phyloP scores from a whole-genome alignment of 64 coral and sea anemone species.

The Porites australiensis region DNA sequence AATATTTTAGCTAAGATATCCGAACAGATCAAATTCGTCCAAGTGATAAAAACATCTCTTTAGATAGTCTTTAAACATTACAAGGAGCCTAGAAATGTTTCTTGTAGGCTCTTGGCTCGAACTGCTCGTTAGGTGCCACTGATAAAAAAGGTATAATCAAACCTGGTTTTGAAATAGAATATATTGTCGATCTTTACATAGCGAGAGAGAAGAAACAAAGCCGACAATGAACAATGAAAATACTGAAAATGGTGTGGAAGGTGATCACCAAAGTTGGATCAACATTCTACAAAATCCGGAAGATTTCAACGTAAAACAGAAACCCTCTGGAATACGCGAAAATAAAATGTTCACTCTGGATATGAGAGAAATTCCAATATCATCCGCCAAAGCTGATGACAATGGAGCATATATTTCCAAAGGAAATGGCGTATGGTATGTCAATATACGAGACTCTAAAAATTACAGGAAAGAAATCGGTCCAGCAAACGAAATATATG shows the following conservation, averaged over 20 bases:
- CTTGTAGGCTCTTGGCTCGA: too few relatives aligned
- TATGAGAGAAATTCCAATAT: slow-evolving; percentile 54
- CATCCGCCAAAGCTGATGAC: slow-evolving; percentile 69
- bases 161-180: too few relatives aligned
- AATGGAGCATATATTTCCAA: slow-evolving; percentile 73
- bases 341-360: slow-evolving; percentile 69
- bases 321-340: slow-evolving; percentile 62
- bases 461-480: slow-evolving; percentile 18
- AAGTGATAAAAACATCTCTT: too few relatives aligned
- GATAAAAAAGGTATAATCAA: too few relatives aligned
- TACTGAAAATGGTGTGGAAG: neutral
- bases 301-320: slow-evolving; percentile 63
- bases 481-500: slow-evolving; percentile 52
- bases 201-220: too few relatives aligned
- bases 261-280: slow-evolving; percentile 12
- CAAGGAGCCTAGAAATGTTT: too few relatives aligned
- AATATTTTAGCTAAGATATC: too few relatives aligned
- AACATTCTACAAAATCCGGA: slow-evolving; percentile 74
- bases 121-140: too few relatives aligned
- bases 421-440: slow-evolving; percentile 58
- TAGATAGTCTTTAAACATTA: too few relatives aligned
- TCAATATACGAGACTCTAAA: slow-evolving; percentile 2
- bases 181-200: neutral
- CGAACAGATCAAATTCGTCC: too few relatives aligned
- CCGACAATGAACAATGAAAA: neutral